Evolutionary conservation across 2,888 invertebrate species (phyloP), one percentile per base, ranked within the genome.

Genomic region (Thyatira batis): DNA sequence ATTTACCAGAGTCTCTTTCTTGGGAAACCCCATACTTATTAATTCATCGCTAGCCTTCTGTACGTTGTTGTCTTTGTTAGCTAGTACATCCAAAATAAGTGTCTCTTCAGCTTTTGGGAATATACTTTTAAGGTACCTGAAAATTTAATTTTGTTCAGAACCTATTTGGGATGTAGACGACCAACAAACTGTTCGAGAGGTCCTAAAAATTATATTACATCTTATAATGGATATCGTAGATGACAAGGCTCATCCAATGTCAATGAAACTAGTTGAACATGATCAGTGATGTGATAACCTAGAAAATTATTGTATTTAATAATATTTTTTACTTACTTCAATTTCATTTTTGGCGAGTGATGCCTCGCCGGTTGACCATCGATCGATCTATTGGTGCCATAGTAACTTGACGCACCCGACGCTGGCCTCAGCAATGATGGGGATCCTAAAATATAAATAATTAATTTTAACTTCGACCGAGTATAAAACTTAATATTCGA

Each of bases 31-130:
- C 94, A 97, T 94, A 8, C 94, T 92, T 33, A 95, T 92, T 10
- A 98, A 92, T 63, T 94, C 95, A 69, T 97, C 97, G 9, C 97
- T 96, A 0, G 97, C 96, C 69, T 95, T 96, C 80, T 97, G 97
- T 6, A 98, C 97, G 84, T 97, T 98, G 82, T 97, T 97, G 72
- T 98, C 98, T 69, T 96, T 95, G 82, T 95, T 96, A 49, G 96
- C 95, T 50, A 97, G 87, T 44, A 97, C 93, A 72, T 98, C 98
- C 52, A 98, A 92, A 27, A 98, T 94, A 45, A 97, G 83, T 20
- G 96, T 97, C 82, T 98, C 98, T 73, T 98, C 98, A 0, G 96
- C 97, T 85, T 97, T 95, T 0, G 97, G 97, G 82, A 97, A 98
- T 71, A 98, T 94, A 73, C 96, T 97, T 87, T 98, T 98, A 90